A percentile compares a stretch with the other conserved stretches of the same genome.
Conservation (phyloP, 2,113 vertebrate genomes). For the Acanthochromis polyacanthus region DNA sequence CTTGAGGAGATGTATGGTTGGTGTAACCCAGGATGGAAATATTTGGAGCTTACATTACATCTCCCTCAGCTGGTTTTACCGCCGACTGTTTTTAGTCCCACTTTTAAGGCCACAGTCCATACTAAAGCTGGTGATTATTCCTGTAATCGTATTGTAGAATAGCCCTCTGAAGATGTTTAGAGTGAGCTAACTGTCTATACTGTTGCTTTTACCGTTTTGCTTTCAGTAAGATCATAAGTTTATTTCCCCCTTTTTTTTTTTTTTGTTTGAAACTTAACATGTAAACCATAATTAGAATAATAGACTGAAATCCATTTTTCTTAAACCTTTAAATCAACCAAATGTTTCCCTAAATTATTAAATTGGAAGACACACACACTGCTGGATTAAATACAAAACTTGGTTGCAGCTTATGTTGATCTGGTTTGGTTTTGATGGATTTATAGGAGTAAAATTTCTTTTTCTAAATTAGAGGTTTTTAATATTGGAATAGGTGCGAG, state of each 20-base stretch:
- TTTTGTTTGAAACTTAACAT: no score
- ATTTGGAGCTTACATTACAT: slow-evolving; percentile 32
- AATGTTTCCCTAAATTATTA: no score
- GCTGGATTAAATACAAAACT: slow-evolving; percentile 10
- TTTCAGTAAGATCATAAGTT: not conserved
- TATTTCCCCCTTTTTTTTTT: no score
- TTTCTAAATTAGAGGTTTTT: not conserved
- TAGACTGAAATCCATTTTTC: no score
- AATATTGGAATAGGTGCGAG: not conserved
- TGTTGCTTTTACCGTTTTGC: not conserved
- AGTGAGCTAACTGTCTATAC: not conserved
- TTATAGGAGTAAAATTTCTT: not conserved
- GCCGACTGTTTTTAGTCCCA: not conserved
- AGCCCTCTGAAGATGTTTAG: not conserved
- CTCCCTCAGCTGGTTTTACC: slow-evolving; percentile 4
- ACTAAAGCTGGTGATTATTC: no score
- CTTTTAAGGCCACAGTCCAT: not conserved
- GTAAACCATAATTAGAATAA: no score
- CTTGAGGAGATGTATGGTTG: slow-evolving; percentile 31
- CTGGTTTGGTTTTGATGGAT: not conserved
- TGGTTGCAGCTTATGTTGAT: not conserved
- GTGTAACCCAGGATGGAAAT: slow-evolving; percentile 40
- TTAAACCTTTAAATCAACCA: no score
- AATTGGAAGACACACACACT: not conserved
- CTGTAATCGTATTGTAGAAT: no score